Evolutionary conservation across 2,113 vertebrate species (phyloP).

Genomic region (Isurus oxyrinchus): DNA sequence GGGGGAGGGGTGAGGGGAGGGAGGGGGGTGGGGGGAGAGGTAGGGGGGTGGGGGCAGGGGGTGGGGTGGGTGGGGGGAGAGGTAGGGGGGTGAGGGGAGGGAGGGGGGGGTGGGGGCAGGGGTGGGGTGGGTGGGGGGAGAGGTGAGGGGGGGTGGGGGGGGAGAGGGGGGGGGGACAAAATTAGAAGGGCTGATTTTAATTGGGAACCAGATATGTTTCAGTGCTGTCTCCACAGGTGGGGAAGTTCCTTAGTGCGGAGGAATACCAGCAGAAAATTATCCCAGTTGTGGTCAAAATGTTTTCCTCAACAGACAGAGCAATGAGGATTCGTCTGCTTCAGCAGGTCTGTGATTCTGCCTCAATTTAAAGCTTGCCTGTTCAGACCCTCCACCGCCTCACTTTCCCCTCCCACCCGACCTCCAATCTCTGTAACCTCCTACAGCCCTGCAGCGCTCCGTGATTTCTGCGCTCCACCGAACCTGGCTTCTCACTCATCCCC

Average conservation of each 20-base stretch:
- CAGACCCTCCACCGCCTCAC: too few relatives aligned
- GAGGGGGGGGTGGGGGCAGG: too few relatives aligned
- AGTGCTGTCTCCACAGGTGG: slow-evolving; percentile 59
- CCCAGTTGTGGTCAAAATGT: slow-evolving; percentile 87
- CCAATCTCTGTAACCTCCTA: background rate
- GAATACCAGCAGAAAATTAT: slow-evolving; percentile 90
- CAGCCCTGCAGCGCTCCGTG: background rate
- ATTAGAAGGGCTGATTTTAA: background rate
- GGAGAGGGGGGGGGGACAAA: too few relatives aligned
- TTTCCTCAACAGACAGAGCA: slow-evolving; percentile 83
- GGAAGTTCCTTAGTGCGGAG: slow-evolving; percentile 74
- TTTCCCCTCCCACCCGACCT: too few relatives aligned
- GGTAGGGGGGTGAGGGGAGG: too few relatives aligned
- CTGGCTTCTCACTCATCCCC: too few relatives aligned
- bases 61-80: too few relatives aligned
- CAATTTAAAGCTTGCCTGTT: background rate
- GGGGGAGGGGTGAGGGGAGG: too few relatives aligned
- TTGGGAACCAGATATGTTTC: background rate
- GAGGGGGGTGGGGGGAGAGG: too few relatives aligned
- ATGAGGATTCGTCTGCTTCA: slow-evolving; percentile 86
- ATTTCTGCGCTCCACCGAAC: background rate
- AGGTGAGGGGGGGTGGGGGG: too few relatives aligned
- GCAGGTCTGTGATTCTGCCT: slow-evolving; percentile 56
- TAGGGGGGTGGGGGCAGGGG: too few relatives aligned
- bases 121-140: too few relatives aligned